Evolutionary conservation across 2,113 vertebrate species (phyloP).

Genomic region (Psettodes erumei): DNA sequence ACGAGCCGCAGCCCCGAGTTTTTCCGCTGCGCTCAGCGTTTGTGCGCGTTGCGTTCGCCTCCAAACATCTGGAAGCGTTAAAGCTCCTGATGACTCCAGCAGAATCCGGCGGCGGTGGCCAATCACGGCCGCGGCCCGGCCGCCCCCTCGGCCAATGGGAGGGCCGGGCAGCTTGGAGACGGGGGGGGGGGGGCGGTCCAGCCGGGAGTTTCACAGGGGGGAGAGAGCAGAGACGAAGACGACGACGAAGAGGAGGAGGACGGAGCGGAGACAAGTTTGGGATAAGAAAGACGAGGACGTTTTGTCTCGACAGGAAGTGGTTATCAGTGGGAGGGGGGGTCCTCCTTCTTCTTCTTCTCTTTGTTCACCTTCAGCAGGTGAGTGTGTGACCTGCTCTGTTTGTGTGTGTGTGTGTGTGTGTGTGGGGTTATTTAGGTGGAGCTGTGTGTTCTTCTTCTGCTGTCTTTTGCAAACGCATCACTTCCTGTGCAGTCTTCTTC

Average conservation of each 20-base stretch:
- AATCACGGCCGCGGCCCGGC: constrained; percentile 54
- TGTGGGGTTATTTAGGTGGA: too few relatives aligned
- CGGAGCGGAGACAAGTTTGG: background rate
- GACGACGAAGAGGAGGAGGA: constrained; percentile 21
- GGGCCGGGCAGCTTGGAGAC: constrained; percentile 3
- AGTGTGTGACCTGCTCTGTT: too few relatives aligned
- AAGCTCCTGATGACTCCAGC: constrained; percentile 67
- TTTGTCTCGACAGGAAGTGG: background rate
- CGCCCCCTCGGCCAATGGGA: constrained; percentile 47
- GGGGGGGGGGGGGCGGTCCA: constrained; percentile 48
- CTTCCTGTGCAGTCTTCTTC: too few relatives aligned
- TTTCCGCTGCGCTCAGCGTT: constrained; percentile 24
- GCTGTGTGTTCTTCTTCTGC: too few relatives aligned
- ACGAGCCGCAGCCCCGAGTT: background rate
- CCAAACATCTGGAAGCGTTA: constrained; percentile 83
- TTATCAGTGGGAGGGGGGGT: too few relatives aligned
- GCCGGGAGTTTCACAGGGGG: constrained; percentile 9
- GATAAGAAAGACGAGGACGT: background rate
- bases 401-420: too few relatives aligned
- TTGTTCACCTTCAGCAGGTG: background rate
- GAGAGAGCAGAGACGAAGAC: constrained; percentile 18
- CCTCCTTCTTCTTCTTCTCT: background rate
- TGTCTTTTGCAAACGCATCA: too few relatives aligned
- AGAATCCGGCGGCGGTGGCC: constrained; percentile 63
- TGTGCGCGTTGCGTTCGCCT: constrained; percentile 75